Evolutionary conservation across 2,797 vertebrate species (phyloP).

Genomic region (Tragopan temminckii): DNA sequence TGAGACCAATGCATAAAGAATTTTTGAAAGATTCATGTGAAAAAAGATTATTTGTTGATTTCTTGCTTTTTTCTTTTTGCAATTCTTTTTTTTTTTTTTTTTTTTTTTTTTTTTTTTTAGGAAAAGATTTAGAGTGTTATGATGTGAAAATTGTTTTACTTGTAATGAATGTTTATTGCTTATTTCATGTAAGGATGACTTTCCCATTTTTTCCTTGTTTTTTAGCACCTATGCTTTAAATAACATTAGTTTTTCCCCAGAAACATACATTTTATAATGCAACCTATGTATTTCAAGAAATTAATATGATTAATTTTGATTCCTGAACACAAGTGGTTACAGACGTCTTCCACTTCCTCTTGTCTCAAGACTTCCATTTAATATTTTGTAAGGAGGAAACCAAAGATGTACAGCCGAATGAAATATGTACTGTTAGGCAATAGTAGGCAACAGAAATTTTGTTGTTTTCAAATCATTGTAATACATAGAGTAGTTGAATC

Average conservation of each 20-base stretch:
- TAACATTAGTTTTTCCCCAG: background rate
- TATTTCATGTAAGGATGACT: background rate
- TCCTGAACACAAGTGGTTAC: background rate
- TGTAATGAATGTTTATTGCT: background rate
- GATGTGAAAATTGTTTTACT: background rate
- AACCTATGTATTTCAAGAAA: background rate
- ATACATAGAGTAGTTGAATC: background rate
- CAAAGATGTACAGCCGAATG: background rate
- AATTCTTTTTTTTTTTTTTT: background rate
- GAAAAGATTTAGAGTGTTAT: background rate
- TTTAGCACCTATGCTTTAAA: background rate
- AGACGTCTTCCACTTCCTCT: background rate
- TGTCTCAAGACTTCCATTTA: background rate
- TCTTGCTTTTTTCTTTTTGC: background rate
- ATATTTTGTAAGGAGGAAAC: background rate
- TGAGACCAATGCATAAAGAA: accelerated
- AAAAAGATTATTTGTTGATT: background rate
- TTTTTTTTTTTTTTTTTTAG: background rate
- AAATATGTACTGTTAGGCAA: background rate
- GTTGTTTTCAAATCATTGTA: background rate
- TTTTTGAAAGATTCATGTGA: background rate
- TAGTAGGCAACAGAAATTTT: background rate
- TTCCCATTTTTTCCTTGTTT: background rate
- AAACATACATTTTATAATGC: background rate
- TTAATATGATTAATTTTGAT: background rate